Percentiles rank a stretch among this genome's conserved stretches.
Evolutionary conservation across 2,113 vertebrate genomes (phyloP).

Genomic region (Uria lomvia): DNA sequence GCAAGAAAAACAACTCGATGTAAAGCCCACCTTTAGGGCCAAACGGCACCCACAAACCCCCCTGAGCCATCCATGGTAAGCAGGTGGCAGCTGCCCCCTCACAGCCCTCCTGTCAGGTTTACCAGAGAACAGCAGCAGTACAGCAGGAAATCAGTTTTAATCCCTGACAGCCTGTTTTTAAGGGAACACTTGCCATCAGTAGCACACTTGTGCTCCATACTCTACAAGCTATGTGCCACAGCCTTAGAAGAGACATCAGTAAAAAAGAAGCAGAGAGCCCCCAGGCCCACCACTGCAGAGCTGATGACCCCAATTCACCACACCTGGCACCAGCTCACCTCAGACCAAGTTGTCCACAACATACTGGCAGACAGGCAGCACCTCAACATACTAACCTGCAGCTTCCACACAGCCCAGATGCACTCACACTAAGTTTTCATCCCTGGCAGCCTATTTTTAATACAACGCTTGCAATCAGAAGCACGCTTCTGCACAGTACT

Average conservation of each 20-base stretch:
- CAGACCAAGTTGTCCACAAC: background rate
- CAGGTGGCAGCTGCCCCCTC: accelerated
- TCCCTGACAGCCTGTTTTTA: background rate
- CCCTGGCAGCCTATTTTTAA: background rate
- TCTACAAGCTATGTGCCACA: accelerated
- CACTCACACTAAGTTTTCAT: background rate
- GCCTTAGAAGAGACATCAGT: accelerated
- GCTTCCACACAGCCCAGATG: background rate
- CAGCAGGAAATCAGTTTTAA: background rate
- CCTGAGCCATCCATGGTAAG: accelerated
- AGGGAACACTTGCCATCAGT: background rate
- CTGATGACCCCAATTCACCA: background rate
- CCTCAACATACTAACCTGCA: background rate
- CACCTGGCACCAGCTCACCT: background rate
- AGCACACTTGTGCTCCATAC: accelerated
- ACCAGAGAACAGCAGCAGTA: no score
- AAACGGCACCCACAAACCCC: background rate
- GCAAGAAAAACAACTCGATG: accelerated
- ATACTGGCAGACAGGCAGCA: background rate
- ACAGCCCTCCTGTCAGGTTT: background rate
- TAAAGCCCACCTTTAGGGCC: background rate
- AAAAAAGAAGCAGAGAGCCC: background rate
- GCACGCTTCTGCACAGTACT: background rate
- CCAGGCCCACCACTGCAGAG: background rate
- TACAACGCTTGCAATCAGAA: background rate